Conservation (phyloP, 2,113 vertebrate genomes). For the Recurvirostra avosetta region DNA sequence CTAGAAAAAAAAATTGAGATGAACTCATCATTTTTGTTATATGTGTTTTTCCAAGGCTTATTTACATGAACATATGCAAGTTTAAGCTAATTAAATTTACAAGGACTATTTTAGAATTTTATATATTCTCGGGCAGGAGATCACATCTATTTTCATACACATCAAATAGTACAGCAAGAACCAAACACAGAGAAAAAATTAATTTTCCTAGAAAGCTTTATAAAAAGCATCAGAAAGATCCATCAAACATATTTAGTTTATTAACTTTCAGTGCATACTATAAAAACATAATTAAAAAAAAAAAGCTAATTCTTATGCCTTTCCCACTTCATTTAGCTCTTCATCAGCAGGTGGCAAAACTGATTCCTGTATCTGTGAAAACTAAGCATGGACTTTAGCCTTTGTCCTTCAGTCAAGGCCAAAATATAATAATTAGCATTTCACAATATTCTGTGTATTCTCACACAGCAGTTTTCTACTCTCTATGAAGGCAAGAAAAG, state of each 20-base stretch:
- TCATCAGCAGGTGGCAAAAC: constrained; percentile 56
- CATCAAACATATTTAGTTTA: background rate
- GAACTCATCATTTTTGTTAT: background rate
- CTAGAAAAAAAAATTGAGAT: constrained; percentile 68
- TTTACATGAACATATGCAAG: background rate
- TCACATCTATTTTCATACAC: background rate
- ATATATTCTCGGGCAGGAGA: background rate
- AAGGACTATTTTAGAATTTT: background rate
- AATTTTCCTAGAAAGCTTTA: background rate
- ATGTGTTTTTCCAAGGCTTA: background rate
- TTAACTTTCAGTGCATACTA: background rate
- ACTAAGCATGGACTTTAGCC: background rate
- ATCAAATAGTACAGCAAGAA: background rate
- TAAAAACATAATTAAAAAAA: background rate
- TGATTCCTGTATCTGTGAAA: background rate
- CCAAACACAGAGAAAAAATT: background rate
- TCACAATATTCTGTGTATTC: background rate
- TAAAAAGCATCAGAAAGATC: background rate
- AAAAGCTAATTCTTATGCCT: background rate
- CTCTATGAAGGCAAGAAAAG: background rate
- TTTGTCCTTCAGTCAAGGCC: background rate
- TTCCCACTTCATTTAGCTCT: background rate
- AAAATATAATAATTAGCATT: background rate
- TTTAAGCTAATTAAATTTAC: background rate
- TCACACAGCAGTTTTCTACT: background rate